Evolutionary conservation across 64 coral and sea anemone genomes (phyloP).

Genomic region (Orbicella faveolata): DNA sequence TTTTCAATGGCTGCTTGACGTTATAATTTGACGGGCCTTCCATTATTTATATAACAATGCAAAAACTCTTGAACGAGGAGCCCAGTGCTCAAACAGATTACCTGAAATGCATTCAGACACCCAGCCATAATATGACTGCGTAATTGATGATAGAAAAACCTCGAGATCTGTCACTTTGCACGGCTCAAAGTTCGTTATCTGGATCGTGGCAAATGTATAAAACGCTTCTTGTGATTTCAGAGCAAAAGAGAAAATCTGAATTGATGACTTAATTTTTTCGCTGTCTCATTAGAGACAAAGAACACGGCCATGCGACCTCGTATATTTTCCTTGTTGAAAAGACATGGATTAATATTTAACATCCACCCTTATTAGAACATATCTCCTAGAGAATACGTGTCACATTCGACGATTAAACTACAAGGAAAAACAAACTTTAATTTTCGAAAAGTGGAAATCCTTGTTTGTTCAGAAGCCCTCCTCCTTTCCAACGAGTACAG

Average conservation of each 20-base stretch:
- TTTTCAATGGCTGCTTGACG: neutral
- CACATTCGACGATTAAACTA: slow-evolving; percentile 8
- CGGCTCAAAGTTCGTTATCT: neutral
- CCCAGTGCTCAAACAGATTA: neutral
- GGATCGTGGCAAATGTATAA: neutral
- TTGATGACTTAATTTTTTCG: neutral
- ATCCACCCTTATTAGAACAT: neutral
- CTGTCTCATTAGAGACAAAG: slow-evolving; percentile 9
- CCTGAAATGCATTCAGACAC: neutral
- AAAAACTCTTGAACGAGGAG: neutral
- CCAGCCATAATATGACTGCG: neutral
- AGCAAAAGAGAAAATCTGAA: neutral
- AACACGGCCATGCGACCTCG: neutral
- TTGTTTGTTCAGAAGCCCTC: slow-evolving; percentile 24
- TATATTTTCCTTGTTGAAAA: neutral
- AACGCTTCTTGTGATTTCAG: no score
- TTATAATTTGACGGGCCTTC: neutral
- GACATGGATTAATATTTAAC: slow-evolving; percentile 1
- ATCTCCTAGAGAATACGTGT: slow-evolving; percentile 2
- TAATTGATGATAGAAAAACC: neutral
- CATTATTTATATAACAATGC: neutral
- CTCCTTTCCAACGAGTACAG: neutral
- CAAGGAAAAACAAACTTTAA: slow-evolving; percentile 42
- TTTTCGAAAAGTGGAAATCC: slow-evolving; percentile 12
- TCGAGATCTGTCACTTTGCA: neutral